Conservation (phyloP, 37 sponge, comb jelly and placozoan genomes). For the Beroe ovata region DNA sequence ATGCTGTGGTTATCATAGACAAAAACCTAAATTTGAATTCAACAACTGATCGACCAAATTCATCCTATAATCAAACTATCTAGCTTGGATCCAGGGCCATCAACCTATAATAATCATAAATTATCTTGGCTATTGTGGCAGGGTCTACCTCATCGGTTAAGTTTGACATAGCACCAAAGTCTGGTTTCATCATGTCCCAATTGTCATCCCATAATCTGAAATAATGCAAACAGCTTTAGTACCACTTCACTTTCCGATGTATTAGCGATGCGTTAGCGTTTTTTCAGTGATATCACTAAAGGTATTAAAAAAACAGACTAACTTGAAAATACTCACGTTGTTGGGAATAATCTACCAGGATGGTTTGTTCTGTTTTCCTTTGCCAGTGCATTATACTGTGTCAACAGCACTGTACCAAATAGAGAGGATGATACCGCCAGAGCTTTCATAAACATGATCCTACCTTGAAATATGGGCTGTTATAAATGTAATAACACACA, state of each 20-base stretch:
- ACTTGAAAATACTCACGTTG: background rate
- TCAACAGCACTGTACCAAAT: background rate
- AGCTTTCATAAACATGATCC: constrained; percentile 37
- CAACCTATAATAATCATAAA: too few species aligned
- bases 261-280: too few species aligned
- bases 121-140: too few species aligned
- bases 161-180: constrained; percentile 2
- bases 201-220: constrained; percentile 54
- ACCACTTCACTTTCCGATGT: too few species aligned
- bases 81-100: too few species aligned
- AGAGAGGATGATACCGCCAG: background rate
- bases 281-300: too few species aligned
- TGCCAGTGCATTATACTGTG: background rate
- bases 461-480: background rate
- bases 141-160: constrained; percentile 50
- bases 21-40: too few species aligned
- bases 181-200: constrained; percentile 62
- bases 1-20: too few species aligned
- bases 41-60: too few species aligned
- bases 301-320: too few species aligned
- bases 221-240: too few species aligned
- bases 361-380: constrained; percentile 44
- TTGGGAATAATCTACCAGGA: constrained; percentile 35
- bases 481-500: background rate
- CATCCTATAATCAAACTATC: too few species aligned